Evolutionary conservation across 2,797 vertebrate species (phyloP).

Genomic region (Epinephelus malabaricus): DNA sequence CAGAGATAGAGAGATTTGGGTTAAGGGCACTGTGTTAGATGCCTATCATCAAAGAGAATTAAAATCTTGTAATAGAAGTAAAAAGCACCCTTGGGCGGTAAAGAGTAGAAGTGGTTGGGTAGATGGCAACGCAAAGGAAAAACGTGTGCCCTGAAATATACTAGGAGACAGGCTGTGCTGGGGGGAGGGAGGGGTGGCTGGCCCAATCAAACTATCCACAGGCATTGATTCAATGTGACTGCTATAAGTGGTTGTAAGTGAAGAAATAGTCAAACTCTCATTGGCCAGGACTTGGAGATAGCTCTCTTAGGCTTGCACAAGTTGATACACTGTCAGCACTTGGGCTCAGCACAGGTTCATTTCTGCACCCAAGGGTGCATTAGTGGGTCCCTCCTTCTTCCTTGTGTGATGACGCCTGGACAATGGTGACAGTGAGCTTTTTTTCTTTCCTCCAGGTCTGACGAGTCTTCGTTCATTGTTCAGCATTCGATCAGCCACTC

Average conservation of each 20-base stretch:
- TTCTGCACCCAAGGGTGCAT: slow-evolving; percentile 46
- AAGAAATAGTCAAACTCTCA: slow-evolving; percentile 64
- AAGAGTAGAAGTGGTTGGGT: slow-evolving; percentile 35
- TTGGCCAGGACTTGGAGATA: slow-evolving; percentile 67
- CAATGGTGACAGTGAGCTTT: background rate
- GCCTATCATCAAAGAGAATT: slow-evolving; percentile 80
- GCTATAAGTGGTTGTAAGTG: slow-evolving; percentile 77
- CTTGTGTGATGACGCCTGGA: background rate
- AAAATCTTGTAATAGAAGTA: slow-evolving; percentile 77
- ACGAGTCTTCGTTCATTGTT: background rate
- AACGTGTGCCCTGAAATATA: slow-evolving; percentile 50
- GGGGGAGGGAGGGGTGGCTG: slow-evolving; percentile 35
- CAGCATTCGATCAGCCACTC: background rate
- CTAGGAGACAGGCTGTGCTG: slow-evolving; percentile 50
- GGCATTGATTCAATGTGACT: slow-evolving; percentile 76
- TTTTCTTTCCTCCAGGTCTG: slow-evolving; percentile 1
- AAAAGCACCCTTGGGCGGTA: slow-evolving; percentile 69
- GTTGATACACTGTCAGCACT: slow-evolving; percentile 54
- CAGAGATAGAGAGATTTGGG: slow-evolving; percentile 45
- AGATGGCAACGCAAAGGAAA: slow-evolving; percentile 31
- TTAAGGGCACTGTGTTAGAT: slow-evolving; percentile 69
- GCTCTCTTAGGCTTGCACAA: slow-evolving; percentile 59
- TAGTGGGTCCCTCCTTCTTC: slow-evolving; percentile 24
- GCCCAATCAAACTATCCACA: slow-evolving; percentile 68
- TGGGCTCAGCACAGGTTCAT: slow-evolving; percentile 42